Evolutionary conservation across 2,797 vertebrate genomes (phyloP).

Genomic region (Enteromius afrohamiltoni): DNA sequence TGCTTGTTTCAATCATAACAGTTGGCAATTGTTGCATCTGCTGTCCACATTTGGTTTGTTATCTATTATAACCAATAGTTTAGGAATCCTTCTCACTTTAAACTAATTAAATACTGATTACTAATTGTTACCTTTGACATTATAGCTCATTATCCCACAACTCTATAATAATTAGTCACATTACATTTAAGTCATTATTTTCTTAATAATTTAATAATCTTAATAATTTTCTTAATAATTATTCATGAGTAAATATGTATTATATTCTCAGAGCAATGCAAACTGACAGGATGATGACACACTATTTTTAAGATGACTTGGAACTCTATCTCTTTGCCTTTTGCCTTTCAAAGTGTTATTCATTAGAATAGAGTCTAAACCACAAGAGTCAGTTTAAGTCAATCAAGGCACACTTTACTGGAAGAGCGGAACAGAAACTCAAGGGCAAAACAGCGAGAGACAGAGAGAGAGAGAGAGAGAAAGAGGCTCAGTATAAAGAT

Average conservation of each 20-base stretch:
- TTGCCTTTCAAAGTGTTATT: conserved; percentile 18
- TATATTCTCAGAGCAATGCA: not conserved
- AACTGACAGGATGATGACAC: not conserved
- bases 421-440: conserved; percentile 31
- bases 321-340: not conserved
- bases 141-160: not conserved
- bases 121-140: not conserved
- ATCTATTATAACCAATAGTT: not conserved
- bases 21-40: not conserved
- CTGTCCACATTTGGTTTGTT: not conserved
- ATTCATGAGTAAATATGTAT: not conserved
- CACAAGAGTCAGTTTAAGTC: conserved; percentile 39
- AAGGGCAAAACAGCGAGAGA: conserved; percentile 27
- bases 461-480: not conserved
- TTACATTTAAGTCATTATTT: too few relatives aligned
- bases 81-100: not conserved
- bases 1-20: not conserved
- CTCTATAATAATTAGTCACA: not conserved
- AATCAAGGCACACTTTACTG: conserved; percentile 39
- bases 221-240: too few relatives aligned
- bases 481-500: conserved; percentile 66
- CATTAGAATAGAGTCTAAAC: conserved; percentile 27
- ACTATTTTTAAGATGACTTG: not conserved
- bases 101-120: not conserved
- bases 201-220: too few relatives aligned